Evolutionary conservation across 2,888 invertebrate species (phyloP).

Genomic region (Galerucella calmariensis): DNA sequence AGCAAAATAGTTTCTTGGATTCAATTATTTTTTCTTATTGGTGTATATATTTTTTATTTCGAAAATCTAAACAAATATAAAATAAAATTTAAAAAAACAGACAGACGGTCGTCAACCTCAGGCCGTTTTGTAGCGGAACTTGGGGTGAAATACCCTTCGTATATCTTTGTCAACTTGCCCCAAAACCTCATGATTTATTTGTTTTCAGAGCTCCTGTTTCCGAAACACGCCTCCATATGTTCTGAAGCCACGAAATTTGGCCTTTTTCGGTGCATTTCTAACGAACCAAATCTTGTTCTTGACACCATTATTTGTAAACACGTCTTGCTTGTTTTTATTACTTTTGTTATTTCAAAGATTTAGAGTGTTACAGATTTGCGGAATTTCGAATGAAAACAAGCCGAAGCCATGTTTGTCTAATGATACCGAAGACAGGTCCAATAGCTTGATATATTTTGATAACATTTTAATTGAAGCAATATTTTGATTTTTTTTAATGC

Average conservation of each 20-base stretch:
- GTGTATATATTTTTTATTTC: no score
- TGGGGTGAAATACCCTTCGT: conserved; percentile 8
- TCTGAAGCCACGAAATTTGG: background rate
- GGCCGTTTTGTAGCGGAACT: conserved; percentile 15
- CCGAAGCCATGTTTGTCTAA: background rate
- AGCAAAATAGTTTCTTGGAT: no score
- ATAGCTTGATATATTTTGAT: background rate
- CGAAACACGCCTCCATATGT: conserved; percentile 12
- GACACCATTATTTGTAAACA: conserved; percentile 26
- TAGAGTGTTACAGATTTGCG: conserved; percentile 11
- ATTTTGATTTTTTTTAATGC: background rate
- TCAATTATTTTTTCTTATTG: no score
- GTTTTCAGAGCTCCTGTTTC: conserved; percentile 9
- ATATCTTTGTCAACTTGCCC: conserved; percentile 14
- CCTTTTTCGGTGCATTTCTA: conserved; percentile 15
- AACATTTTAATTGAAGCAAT: background rate
- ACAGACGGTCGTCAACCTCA: conserved; percentile 13
- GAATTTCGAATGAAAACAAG: background rate
- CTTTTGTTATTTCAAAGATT: conserved; percentile 1
- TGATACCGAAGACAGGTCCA: background rate
- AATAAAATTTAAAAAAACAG: background rate
- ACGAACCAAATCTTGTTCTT: conserved; percentile 9
- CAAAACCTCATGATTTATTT: conserved; percentile 22
- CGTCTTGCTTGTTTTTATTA: conserved; percentile 7
- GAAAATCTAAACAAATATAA: background rate